Evolutionary conservation across 2,888 invertebrate genomes (phyloP).

Genomic region (Tenodera sinensis): DNA sequence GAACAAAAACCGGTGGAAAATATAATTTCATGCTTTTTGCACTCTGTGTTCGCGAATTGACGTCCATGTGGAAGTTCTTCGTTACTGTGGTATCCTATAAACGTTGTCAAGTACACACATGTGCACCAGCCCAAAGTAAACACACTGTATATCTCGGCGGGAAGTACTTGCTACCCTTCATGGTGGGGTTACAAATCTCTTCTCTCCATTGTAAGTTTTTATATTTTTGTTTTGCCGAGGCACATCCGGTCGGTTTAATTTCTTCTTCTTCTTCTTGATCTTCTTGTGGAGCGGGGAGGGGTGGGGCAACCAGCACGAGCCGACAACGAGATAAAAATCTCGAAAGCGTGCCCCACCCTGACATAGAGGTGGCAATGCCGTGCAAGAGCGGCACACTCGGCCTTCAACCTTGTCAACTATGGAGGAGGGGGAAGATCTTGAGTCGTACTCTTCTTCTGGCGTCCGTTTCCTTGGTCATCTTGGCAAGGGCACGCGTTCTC

Average conservation of each 20-base stretch:
- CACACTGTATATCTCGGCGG: neutral
- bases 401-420: neutral
- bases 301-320: slow-evolving; percentile 14
- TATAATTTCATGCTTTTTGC: too few species aligned
- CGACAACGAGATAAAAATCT: slow-evolving; percentile 14
- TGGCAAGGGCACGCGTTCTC: too few species aligned
- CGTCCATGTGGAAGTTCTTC: too few species aligned
- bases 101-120: neutral
- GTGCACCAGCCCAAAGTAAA: neutral
- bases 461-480: neutral
- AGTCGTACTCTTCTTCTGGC: neutral
- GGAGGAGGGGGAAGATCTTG: neutral
- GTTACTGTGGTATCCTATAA: too few species aligned
- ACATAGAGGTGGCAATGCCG: neutral
- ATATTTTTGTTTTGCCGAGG: neutral
- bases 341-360: slow-evolving; percentile 16
- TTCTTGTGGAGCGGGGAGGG: neutral
- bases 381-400: neutral
- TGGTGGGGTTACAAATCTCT: slow-evolving; percentile 11
- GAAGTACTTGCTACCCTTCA: neutral
- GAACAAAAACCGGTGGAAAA: too few species aligned
- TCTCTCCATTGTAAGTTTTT: slow-evolving; percentile 14
- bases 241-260: slow-evolving; percentile 19
- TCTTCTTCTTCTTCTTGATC: neutral
- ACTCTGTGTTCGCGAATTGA: too few species aligned